These are phyloP conservation scores for Watsonalla cultraria DNA, from an alignment of 2,888 invertebrate species.

Conservation along the genomic window DNA sequence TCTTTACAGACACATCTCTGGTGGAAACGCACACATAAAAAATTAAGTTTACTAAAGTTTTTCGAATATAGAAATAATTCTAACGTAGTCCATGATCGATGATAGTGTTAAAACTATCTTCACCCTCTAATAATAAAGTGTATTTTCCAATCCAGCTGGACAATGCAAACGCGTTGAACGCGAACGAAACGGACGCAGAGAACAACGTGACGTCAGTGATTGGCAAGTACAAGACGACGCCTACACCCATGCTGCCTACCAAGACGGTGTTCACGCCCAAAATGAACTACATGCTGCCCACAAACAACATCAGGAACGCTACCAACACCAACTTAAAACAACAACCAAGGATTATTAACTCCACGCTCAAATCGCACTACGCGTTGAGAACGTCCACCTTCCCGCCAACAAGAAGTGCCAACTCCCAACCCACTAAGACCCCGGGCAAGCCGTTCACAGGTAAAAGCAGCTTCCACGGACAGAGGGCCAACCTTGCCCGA, in stretches of 20 bases:
- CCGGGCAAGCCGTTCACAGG: constrained; percentile 57
- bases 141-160: constrained; percentile 47
- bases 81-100: too few species aligned
- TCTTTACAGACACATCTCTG: too few species aligned
- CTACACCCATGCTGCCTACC: constrained; percentile 64
- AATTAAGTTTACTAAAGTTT: too few species aligned
- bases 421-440: constrained; percentile 50
- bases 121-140: too few species aligned
- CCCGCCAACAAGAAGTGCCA: constrained; percentile 69
- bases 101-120: too few species aligned
- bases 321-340: constrained; percentile 64
- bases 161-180: constrained; percentile 58
- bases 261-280: constrained; percentile 65
- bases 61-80: too few species aligned
- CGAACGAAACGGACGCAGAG: constrained; percentile 63
- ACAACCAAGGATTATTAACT: constrained; percentile 48
- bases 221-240: constrained; percentile 67
- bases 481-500: constrained; percentile 65
- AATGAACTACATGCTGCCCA: constrained; percentile 70
- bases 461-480: constrained; percentile 65
- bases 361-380: constrained; percentile 55
- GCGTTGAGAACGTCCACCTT: constrained; percentile 68
- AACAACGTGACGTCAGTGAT: constrained; percentile 70
- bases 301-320: constrained; percentile 64
- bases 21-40: too few species aligned